phyloP scores from a whole-genome alignment of 2,888 invertebrate species.

The Stenchaetothrips biformis region DNA sequence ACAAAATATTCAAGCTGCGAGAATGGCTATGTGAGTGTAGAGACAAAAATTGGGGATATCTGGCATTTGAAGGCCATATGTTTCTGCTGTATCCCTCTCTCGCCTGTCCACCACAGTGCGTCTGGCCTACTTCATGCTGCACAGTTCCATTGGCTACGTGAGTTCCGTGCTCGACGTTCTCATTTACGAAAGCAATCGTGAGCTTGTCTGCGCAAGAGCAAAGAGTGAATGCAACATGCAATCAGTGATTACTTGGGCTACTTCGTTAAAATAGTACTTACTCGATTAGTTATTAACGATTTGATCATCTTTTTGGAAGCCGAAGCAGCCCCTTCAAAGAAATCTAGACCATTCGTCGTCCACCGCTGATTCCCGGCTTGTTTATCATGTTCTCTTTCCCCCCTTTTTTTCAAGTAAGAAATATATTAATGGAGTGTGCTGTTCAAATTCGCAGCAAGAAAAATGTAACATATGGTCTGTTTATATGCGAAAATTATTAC shows the following conservation, averaged over 20 bases:
- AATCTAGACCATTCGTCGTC: constrained; percentile 18
- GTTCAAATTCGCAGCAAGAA: no score
- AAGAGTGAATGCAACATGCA: constrained; percentile 24
- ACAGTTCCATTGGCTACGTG: constrained; percentile 10
- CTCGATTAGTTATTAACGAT: neutral
- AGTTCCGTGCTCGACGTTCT: constrained; percentile 13
- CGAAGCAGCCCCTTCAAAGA: constrained; percentile 10
- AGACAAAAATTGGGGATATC: no score
- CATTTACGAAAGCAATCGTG: constrained; percentile 10
- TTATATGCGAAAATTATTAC: no score
- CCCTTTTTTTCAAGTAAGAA: no score
- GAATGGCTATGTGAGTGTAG: no score
- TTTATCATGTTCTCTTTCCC: neutral
- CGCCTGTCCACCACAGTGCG: constrained; percentile 19
- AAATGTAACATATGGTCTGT: no score
- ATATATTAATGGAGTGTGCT: no score
- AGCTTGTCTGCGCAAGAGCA: constrained; percentile 23
- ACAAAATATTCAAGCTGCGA: no score
- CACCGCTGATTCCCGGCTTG: constrained; percentile 8
- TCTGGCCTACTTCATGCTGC: constrained; percentile 14
- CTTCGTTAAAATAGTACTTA: constrained; percentile 11
- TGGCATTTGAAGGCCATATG: no score
- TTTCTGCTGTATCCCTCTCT: neutral
- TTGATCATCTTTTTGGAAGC: constrained; percentile 9
- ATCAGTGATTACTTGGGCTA: constrained; percentile 23